Base-by-base conservation (phyloP, 2,797 vertebrate genomes). In the Helostoma temminkii region DNA sequence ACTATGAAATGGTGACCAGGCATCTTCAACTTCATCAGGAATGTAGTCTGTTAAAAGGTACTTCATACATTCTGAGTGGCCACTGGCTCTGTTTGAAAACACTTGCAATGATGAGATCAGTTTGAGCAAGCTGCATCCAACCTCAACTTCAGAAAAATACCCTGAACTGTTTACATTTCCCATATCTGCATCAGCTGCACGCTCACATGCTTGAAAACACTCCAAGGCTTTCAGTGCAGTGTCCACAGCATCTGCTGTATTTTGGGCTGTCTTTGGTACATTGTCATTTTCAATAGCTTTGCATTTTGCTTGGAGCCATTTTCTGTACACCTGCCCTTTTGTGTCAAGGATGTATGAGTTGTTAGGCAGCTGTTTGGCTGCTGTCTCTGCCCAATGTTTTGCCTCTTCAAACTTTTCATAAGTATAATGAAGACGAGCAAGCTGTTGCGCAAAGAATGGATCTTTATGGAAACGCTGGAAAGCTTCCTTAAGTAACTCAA, bases 301-400 rank as follows among this genome's bases (percentile, higher is more conserved):
- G 9, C 46, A 84, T 66, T 86, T 91, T 2, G 86, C 89, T 73
- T 46, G 45, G 47, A 96, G 95, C 95, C 94, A 95, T 74, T 74
- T 94, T 57, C 9, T 94, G 58, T 95, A 95, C 10, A 96, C 95
- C 18, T 96, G 95, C 0, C 95, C 95, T 84, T 94, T 95, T 65
- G 95, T 96, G 72, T 96, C 91, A 1, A 96, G 88, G 81, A 96
- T 95, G 30, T 75, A 94, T 0, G 96, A 95, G 85, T 96, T 93
- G 4, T 81, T 72, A 0, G 95, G 94, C 78, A 80, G 68, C 50
- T 86, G 70, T 15, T 30, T 58, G 56, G 87, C 94, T 71, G 95
- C 95, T 8, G 82, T 77, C 15, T 88, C 78, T 81, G 93, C 95
- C 96, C 95, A 96, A 0, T 66, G 0, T 70, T 93, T 74, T 0